These are phyloP conservation scores for Accipiter virgatus DNA, from an alignment of 2,113 vertebrate genomes.

Conservation along the genomic window DNA sequence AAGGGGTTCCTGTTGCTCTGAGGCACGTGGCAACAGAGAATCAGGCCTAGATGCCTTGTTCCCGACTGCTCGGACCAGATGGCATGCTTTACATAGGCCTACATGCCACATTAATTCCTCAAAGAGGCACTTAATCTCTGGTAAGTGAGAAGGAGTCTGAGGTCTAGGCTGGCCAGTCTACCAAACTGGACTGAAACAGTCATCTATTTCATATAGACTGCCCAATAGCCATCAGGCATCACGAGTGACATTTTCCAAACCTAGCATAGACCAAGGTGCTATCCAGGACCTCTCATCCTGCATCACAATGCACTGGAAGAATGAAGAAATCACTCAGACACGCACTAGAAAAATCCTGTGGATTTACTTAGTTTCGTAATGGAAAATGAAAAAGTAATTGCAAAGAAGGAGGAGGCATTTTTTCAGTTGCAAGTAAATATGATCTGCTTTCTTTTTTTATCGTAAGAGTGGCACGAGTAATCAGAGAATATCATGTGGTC, in stretches of 20 bases:
- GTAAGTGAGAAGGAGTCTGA: neutral
- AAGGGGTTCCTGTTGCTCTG: neutral
- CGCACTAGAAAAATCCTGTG: neutral
- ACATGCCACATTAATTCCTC: neutral
- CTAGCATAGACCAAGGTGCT: neutral
- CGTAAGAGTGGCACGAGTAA: slow-evolving; percentile 3
- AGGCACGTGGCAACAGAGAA: neutral
- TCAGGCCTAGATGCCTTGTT: neutral
- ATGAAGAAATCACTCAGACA: slow-evolving; percentile 14
- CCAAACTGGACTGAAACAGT: neutral
- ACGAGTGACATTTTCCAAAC: neutral
- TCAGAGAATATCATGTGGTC: neutral
- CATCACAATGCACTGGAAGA: neutral
- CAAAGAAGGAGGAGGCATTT: slow-evolving; percentile 18
- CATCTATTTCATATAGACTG: neutral
- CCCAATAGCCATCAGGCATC: neutral
- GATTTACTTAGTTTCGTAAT: slow-evolving; percentile 43
- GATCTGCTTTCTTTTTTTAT: slow-evolving; percentile 22
- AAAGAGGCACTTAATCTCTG: neutral
- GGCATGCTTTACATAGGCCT: neutral
- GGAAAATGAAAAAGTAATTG: slow-evolving; percentile 30
- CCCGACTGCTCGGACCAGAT: accelerated
- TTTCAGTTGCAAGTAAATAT: slow-evolving; percentile 8
- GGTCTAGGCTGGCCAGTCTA: neutral
- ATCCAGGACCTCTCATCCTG: neutral